Evolutionary conservation across 2,888 invertebrate genomes (phyloP).

Genomic region (Drosophila falleni): DNA sequence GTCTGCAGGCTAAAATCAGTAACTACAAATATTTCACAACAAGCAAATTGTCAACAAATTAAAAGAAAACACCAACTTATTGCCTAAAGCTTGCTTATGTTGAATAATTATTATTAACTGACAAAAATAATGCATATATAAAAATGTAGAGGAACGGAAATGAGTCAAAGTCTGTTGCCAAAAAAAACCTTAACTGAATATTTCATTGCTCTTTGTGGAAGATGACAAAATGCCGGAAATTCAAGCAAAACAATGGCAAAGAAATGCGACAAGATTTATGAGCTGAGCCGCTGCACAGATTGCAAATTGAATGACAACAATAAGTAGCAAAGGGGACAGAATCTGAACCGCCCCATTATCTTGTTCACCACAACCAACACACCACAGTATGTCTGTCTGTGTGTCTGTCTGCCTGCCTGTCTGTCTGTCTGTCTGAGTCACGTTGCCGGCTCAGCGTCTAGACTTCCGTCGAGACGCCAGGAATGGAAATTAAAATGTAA

Average conservation of each 20-base stretch:
- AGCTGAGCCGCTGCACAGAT: constrained; percentile 59
- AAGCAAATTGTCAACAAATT: constrained; percentile 38
- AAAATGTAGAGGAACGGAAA: not conserved
- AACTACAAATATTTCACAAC: constrained; percentile 19
- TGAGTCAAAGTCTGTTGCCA: constrained; percentile 4
- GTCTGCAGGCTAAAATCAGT: constrained; percentile 15
- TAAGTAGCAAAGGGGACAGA: constrained; percentile 30
- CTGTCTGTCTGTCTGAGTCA: constrained; percentile 42
- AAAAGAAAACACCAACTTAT: constrained; percentile 49
- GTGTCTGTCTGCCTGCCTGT: constrained; percentile 24
- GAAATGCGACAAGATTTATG: constrained; percentile 57
- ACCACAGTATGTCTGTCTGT: constrained; percentile 20
- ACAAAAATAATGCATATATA: not conserved
- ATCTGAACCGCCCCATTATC: not conserved
- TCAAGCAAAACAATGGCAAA: constrained; percentile 68
- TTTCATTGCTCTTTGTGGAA: constrained; percentile 7
- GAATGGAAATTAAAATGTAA: constrained; percentile 60
- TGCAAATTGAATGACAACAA: constrained; percentile 73
- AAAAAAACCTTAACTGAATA: constrained; percentile 3
- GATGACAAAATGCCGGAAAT: constrained; percentile 63
- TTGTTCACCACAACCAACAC: not conserved
- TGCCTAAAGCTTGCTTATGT: constrained; percentile 34
- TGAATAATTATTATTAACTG: constrained; percentile 25
- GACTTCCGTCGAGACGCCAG: constrained; percentile 74
- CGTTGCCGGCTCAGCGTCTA: constrained; percentile 62